These are phyloP conservation scores for Danaus chrysippus DNA, from an alignment of 2,888 invertebrate genomes.

Conservation along the genomic window DNA sequence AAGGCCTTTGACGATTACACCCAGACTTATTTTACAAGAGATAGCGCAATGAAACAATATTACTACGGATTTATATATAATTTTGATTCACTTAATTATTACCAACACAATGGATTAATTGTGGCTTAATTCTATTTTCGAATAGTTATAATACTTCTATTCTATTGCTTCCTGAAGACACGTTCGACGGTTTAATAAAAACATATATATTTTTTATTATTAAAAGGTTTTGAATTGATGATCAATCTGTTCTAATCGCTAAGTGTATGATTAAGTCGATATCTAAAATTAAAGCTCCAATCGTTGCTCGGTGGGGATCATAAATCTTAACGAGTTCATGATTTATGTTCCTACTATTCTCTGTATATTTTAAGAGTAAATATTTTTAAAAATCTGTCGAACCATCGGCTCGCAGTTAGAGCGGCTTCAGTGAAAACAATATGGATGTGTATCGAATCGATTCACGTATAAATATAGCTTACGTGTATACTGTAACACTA, in stretches of 20 bases:
- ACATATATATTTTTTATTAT: not conserved
- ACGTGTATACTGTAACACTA: not conserved
- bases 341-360: constrained; percentile 59
- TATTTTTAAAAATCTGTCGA: constrained; percentile 51
- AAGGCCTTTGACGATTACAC: constrained; percentile 75
- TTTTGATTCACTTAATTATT: too few species aligned
- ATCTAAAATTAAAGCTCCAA: constrained; percentile 67
- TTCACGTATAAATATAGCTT: constrained; percentile 17
- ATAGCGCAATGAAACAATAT: constrained; percentile 38
- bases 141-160: too few species aligned
- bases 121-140: too few species aligned
- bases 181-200: not conserved
- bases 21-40: constrained; percentile 58
- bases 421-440: constrained; percentile 37
- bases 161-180: too few species aligned
- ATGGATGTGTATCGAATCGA: constrained; percentile 20
- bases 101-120: too few species aligned
- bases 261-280: constrained; percentile 47
- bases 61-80: not conserved
- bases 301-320: constrained; percentile 58
- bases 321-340: constrained; percentile 77
- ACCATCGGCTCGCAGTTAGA: constrained; percentile 28
- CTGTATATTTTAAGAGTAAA: constrained; percentile 43
- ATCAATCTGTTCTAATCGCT: constrained; percentile 30
- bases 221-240: constrained; percentile 5